Conservation (phyloP, 2,113 vertebrate genomes). For the Eleginops maclovinus region DNA sequence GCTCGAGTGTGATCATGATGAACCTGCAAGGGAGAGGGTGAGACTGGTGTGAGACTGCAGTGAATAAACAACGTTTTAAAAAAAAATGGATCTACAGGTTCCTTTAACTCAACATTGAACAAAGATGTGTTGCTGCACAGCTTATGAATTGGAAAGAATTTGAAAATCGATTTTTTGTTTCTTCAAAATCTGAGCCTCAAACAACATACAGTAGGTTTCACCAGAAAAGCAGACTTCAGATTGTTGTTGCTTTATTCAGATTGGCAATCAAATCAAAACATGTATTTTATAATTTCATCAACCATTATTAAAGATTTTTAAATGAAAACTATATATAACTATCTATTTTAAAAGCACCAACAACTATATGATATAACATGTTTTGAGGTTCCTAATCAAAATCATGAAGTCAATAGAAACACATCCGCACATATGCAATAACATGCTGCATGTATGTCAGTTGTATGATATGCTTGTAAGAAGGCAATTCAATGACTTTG, state of each 20-base stretch:
- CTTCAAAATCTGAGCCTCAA: not conserved
- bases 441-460: slow-evolving; percentile 15
- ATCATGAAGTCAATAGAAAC: not conserved
- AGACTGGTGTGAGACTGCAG: not conserved
- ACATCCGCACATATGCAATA: not conserved
- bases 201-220: not conserved
- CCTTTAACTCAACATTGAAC: not conserved
- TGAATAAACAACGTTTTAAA: not conserved
- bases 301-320: not conserved
- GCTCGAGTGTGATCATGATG: not conserved
- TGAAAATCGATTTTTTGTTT: not conserved
- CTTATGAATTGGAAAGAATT: not conserved
- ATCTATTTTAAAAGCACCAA: not conserved
- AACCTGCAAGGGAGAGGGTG: too few relatives aligned
- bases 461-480: slow-evolving; percentile 61
- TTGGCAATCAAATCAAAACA: not conserved
- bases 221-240: not conserved
- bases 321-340: not conserved
- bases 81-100: not conserved
- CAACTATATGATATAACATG: not conserved
- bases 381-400: not conserved
- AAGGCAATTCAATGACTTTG: slow-evolving; percentile 56
- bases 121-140: not conserved
- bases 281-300: not conserved
- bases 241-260: not conserved